These are phyloP conservation scores for Unio delphinus DNA, from an alignment of 2,888 invertebrate species.

Conservation along the genomic window DNA sequence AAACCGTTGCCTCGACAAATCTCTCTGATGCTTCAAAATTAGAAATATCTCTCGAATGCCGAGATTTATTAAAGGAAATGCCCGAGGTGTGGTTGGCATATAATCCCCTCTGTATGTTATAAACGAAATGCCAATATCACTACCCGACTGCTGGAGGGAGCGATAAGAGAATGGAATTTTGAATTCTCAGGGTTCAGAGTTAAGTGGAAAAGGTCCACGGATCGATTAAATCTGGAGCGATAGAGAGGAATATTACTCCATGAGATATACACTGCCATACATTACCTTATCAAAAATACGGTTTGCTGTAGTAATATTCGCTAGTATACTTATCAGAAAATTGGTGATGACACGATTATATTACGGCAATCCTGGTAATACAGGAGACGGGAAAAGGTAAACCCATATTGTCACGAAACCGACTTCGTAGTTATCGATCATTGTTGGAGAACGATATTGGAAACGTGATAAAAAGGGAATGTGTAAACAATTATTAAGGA, in stretches of 20 bases:
- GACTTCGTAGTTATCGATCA: too few species aligned
- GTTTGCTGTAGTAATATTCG: conserved; percentile 20
- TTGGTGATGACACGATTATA: conserved; percentile 24
- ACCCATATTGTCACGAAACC: conserved; percentile 2
- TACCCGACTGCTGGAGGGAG: conserved; percentile 10
- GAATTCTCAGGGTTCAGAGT: conserved; percentile 29
- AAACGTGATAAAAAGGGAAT: conserved; percentile 18
- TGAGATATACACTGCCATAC: conserved; percentile 16
- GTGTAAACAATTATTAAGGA: conserved; percentile 22
- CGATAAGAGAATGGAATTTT: conserved; percentile 23
- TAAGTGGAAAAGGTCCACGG: conserved; percentile 24
- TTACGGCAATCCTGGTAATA: conserved; percentile 12
- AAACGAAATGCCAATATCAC: conserved; percentile 27
- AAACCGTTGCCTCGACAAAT: conserved; percentile 16
- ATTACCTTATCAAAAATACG: conserved; percentile 21
- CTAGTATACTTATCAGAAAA: conserved; percentile 44
- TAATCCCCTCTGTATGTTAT: conserved; percentile 18
- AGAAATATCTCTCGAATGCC: conserved; percentile 13
- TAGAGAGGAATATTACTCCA: conserved; percentile 26
- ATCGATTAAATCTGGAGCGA: conserved; percentile 22
- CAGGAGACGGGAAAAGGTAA: conserved; percentile 8
- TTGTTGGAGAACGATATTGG: conserved; percentile 6
- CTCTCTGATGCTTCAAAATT: conserved; percentile 18
- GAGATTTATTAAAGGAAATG: conserved; percentile 31
- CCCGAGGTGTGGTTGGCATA: conserved; percentile 23